These are phyloP conservation scores for Bostrychus sinensis DNA, from an alignment of 2,113 vertebrate genomes.

Conservation along the genomic window DNA sequence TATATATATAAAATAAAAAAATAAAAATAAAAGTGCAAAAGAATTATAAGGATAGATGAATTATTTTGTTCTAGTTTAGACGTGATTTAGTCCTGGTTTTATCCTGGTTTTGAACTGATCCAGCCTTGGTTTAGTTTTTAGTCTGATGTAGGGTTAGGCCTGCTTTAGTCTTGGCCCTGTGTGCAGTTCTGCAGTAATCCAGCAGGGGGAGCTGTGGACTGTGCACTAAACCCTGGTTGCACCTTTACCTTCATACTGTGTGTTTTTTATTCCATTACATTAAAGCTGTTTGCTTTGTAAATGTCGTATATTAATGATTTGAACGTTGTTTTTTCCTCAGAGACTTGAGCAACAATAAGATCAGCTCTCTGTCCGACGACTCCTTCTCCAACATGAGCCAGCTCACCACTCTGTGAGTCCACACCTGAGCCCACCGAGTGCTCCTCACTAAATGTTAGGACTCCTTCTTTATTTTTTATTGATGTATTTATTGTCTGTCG, in stretches of 20 bases:
- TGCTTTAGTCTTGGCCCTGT: too few species aligned
- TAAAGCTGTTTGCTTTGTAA: conserved; percentile 7
- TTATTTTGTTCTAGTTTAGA: too few species aligned
- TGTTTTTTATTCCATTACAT: too few species aligned
- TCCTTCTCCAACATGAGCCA: conserved; percentile 98
- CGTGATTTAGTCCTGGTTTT: too few species aligned
- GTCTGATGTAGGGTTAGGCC: too few species aligned
- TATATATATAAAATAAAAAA: too few species aligned
- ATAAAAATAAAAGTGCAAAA: too few species aligned
- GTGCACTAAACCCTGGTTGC: neutral
- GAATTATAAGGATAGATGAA: too few species aligned
- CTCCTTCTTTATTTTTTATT: neutral
- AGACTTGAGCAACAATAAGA: conserved; percentile 97
- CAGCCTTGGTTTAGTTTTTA: too few species aligned
- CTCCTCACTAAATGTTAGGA: neutral
- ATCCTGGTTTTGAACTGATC: too few species aligned
- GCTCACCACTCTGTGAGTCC: conserved; percentile 94
- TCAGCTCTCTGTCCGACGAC: conserved; percentile 90
- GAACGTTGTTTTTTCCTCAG: conserved; percentile 75
- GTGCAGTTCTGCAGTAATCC: neutral
- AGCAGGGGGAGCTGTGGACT: conserved; percentile 60
- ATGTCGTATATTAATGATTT: too few species aligned
- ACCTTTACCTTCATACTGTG: neutral
- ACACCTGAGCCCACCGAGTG: neutral
- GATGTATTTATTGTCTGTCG: neutral